These are phyloP conservation scores for Myotis planiceps DNA, from an alignment of 2,797 vertebrate genomes.

Conservation along the genomic window DNA sequence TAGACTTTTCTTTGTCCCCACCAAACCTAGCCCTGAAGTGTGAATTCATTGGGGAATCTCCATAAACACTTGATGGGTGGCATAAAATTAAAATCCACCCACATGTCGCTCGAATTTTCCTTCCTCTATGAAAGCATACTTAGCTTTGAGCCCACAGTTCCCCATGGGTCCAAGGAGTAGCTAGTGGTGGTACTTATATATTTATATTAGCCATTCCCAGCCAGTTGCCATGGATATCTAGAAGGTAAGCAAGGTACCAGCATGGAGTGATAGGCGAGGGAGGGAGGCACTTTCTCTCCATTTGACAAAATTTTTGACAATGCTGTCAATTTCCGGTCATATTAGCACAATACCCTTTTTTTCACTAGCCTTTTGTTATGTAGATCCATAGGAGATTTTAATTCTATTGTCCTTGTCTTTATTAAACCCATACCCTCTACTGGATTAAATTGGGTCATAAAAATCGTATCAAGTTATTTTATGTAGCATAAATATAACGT, in stretches of 20 bases:
- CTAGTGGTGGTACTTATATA: background rate
- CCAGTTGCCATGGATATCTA: slow-evolving; percentile 61
- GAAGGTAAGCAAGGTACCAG: slow-evolving; percentile 47
- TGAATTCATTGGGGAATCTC: background rate
- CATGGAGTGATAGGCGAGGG: background rate
- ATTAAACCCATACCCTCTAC: slow-evolving; percentile 72
- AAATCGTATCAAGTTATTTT: slow-evolving; percentile 67
- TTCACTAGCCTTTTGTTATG: slow-evolving; percentile 64
- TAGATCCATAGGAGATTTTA: slow-evolving; percentile 72
- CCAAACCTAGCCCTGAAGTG: background rate
- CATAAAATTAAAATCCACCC: slow-evolving; percentile 33
- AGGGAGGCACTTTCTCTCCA: slow-evolving; percentile 57
- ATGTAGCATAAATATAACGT: slow-evolving; percentile 75
- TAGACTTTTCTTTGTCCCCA: background rate
- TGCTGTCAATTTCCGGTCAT: slow-evolving; percentile 69
- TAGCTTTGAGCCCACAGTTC: background rate
- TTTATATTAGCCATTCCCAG: slow-evolving; percentile 49
- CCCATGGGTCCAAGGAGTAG: background rate
- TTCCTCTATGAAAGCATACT: background rate
- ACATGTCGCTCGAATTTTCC: background rate
- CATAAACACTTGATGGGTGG: background rate
- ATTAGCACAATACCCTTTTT: slow-evolving; percentile 54
- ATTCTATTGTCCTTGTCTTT: slow-evolving; percentile 79
- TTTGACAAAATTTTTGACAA: slow-evolving; percentile 71
- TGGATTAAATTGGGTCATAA: slow-evolving; percentile 76